Evolutionary conservation across 2,888 invertebrate species (phyloP).

Genomic region (Hyposoter dolosus): DNA sequence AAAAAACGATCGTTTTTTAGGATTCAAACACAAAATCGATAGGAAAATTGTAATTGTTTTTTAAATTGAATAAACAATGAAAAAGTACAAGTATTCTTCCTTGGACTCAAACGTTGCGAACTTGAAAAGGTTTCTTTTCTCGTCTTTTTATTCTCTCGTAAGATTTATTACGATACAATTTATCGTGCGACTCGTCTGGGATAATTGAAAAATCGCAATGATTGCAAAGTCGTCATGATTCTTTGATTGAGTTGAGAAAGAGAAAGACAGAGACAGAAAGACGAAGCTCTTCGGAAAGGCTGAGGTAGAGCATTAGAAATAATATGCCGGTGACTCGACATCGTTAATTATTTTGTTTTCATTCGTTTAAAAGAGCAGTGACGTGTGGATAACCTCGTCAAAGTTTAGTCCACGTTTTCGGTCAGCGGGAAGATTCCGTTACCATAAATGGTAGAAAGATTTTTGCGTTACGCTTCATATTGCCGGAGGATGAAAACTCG

Average conservation of each 20-base stretch:
- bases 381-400: slow-evolving; percentile 44
- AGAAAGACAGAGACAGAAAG: too few species aligned
- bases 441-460: slow-evolving; percentile 65
- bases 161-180: too few species aligned
- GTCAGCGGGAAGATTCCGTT: slow-evolving; percentile 27
- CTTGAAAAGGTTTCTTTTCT: too few species aligned
- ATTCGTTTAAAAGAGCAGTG: slow-evolving; percentile 40
- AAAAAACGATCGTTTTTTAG: too few species aligned
- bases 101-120: too few species aligned
- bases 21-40: too few species aligned
- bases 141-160: too few species aligned
- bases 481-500: slow-evolving; percentile 37
- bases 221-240: background rate
- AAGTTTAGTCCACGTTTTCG: slow-evolving; percentile 29
- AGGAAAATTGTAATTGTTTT: too few species aligned
- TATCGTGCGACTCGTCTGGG: too few species aligned
- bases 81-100: too few species aligned
- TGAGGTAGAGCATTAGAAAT: background rate
- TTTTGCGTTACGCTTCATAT: slow-evolving; percentile 41
- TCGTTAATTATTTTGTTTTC: background rate
- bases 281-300: background rate
- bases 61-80: too few species aligned
- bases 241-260: too few species aligned
- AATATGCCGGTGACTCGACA: background rate
- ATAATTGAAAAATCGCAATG: background rate